These are phyloP conservation scores for Panagrolaimus sp. DNA, from an alignment of 1,140 invertebrate species.

Conservation along the genomic window DNA sequence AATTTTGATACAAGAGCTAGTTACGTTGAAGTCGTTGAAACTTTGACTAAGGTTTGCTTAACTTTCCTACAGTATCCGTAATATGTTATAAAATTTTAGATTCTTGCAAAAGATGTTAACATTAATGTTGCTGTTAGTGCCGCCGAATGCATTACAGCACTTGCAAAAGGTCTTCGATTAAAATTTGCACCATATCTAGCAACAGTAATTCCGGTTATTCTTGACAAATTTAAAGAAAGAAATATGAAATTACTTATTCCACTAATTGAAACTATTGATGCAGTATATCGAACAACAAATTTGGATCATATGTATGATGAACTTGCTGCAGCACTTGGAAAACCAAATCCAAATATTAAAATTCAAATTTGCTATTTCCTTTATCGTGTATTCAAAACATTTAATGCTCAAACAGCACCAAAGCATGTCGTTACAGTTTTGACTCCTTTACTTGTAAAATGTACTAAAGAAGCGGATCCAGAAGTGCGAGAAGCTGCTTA, in stretches of 20 bases:
- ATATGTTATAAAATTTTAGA: constrained; percentile 16
- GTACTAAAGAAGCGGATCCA: constrained; percentile 33
- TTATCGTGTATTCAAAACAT: constrained; percentile 12
- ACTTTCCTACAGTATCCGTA: not conserved
- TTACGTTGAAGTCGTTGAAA: constrained; percentile 77
- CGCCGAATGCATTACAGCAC: constrained; percentile 72
- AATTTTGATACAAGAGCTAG: constrained; percentile 57
- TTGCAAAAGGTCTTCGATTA: constrained; percentile 78
- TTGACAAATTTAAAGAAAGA: constrained; percentile 96
- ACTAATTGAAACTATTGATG: constrained; percentile 73
- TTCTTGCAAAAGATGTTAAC: constrained; percentile 81
- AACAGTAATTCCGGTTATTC: constrained; percentile 66
- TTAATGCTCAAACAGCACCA: constrained; percentile 10
- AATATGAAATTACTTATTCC: constrained; percentile 69
- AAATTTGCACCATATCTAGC: constrained; percentile 75
- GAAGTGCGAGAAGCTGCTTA: constrained; percentile 60
- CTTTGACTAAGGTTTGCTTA: constrained; percentile 79
- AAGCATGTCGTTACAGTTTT: constrained; percentile 12
- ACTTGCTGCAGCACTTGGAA: constrained; percentile 1
- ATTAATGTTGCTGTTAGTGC: constrained; percentile 81
- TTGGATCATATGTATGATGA: not conserved
- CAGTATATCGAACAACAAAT: constrained; percentile 64
- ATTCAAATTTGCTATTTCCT: constrained; percentile 5
- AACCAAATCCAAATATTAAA: constrained; percentile 26
- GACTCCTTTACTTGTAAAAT: constrained; percentile 5